A percentile compares a stretch with the other conserved stretches of the same genome.
Conservation (phyloP, 2,797 vertebrate genomes). For the Mallotus villosus region DNA sequence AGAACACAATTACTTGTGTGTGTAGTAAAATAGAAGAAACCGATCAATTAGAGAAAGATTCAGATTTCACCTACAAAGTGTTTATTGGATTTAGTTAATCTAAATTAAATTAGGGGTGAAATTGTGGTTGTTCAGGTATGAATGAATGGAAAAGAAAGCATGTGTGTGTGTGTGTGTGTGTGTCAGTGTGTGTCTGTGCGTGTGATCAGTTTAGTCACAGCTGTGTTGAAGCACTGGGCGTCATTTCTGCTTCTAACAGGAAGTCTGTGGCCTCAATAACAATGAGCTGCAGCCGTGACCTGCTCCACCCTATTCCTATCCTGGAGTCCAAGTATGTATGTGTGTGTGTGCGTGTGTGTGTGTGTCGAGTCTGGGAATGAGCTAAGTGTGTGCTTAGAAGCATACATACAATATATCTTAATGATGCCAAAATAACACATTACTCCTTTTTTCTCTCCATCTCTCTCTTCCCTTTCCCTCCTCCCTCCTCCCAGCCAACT, state of each 20-base stretch:
- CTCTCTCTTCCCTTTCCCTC: constrained; percentile 18
- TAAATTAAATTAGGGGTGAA: constrained; percentile 15
- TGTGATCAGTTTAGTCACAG: constrained; percentile 52
- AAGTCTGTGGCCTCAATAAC: constrained; percentile 77
- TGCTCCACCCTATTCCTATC: constrained; percentile 65
- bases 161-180: neutral
- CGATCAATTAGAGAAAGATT: too few relatives aligned
- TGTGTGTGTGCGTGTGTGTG: constrained; percentile 15
- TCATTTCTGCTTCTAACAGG: constrained; percentile 69
- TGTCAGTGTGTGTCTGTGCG: too few relatives aligned
- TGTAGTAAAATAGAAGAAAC: neutral
- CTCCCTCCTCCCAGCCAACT: constrained; percentile 34
- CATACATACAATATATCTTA: too few relatives aligned
- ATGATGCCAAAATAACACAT: neutral
- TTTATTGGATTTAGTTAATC: constrained; percentile 53
- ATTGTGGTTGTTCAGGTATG: constrained; percentile 4
- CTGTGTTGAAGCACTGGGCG: constrained; percentile 66
- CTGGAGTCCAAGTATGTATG: constrained; percentile 31
- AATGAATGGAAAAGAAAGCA: constrained; percentile 2
- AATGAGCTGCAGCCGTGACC: constrained; percentile 75
- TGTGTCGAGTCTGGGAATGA: constrained; percentile 14
- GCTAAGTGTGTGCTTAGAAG: neutral
- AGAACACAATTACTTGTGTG: neutral
- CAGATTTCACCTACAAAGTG: neutral
- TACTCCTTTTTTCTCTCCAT: constrained; percentile 4